Conservation (phyloP, 2,113 vertebrate species). For the Amblyornis subalaris region DNA sequence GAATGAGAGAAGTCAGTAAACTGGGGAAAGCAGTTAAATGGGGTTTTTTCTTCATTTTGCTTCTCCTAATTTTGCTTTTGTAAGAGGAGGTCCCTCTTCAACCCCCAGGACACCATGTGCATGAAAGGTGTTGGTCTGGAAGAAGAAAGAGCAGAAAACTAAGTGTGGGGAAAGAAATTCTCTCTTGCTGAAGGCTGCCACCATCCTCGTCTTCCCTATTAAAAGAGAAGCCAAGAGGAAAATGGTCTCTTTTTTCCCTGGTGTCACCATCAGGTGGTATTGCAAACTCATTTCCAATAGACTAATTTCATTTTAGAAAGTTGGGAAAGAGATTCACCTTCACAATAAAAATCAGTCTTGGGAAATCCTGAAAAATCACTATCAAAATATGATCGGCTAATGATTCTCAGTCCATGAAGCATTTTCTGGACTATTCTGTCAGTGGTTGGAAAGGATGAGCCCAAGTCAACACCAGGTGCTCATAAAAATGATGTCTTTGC, state of each 20-base stretch:
- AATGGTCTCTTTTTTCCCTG: not conserved
- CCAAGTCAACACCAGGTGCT: not conserved
- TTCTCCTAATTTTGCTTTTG: not conserved
- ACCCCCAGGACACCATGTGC: not conserved
- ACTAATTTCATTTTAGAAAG: not conserved
- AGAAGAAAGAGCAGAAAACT: not conserved
- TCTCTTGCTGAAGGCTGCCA: not conserved
- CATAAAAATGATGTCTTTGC: not conserved
- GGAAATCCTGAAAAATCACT: not conserved
- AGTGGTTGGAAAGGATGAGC: not conserved
- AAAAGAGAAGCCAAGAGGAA: not conserved
- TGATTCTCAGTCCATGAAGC: not conserved
- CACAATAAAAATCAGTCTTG: not conserved
- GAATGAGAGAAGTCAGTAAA: not conserved
- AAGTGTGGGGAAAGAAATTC: not conserved
- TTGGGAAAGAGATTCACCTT: not conserved
- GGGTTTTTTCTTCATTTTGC: not conserved
- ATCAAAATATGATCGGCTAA: not conserved
- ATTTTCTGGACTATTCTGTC: not conserved
- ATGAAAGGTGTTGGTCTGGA: not conserved
- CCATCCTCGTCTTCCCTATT: not conserved
- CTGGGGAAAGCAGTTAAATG: not conserved
- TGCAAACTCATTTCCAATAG: not conserved
- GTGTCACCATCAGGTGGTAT: not conserved
- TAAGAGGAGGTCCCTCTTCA: not conserved